Evolutionary conservation across 2,888 invertebrate genomes (phyloP), one percentile per base, ranked within the genome.

Genomic region (Xanthia togata): DNA sequence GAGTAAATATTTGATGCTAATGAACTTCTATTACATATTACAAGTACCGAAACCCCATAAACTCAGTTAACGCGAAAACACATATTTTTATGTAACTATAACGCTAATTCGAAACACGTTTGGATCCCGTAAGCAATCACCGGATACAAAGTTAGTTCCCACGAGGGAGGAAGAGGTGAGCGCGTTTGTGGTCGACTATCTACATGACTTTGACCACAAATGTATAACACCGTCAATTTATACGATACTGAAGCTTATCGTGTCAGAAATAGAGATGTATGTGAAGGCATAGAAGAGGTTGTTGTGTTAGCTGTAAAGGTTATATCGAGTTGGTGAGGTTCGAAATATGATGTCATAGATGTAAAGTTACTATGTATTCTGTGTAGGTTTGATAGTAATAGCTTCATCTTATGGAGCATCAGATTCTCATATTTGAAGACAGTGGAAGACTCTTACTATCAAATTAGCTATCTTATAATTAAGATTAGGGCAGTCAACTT

Each of bases 171-270:
- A 84, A 83, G 80, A 78, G 64, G 53, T 62, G 68, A 65, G 44
- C 76, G 26, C 26, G 47, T 81, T 84, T 88, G 85, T 82, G 87
- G 87, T 83, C 69, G 70, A 63, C 62, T 65, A 72, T 78, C 77
- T 65, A 76, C 79, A 84, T 70, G 75, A 78, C 74, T 79, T 76
- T 74, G 74, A 88, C 89, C 88, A 83, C 86, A 87, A 84, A 76
- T 57, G n/a, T 59, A 57, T 65, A 64, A 71, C 38, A 69, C 9
- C 11, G 12, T 9, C 26, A 12, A 11, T 26, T 55, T 50, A 72
- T 68, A 17, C 20, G 20, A 78, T 63, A 76, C 53, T 78, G 53
- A 71, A 76, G 57, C 65, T 68, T 87, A 81, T 73, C 0, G 0
- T 1, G 0, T 5, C 0, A 0, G 23, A 0, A 59, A 78, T 83